Conservation (phyloP, 2,888 invertebrate species). For the Lathronympha strigana region DNA sequence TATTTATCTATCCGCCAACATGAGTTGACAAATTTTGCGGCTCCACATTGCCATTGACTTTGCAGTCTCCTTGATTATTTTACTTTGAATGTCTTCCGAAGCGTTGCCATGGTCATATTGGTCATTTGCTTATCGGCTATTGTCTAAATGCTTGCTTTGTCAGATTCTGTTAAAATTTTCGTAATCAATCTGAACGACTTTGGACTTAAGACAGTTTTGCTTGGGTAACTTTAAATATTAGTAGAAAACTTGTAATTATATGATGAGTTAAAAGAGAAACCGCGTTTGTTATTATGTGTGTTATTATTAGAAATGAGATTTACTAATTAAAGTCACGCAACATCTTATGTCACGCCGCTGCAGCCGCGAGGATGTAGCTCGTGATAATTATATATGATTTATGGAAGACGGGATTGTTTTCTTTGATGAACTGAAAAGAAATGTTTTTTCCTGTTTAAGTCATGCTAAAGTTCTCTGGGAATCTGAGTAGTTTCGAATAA, state of each 20-base stretch:
- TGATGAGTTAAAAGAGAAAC: slow-evolving; percentile 30
- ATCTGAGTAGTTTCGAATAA: background rate
- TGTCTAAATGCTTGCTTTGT: slow-evolving; percentile 4
- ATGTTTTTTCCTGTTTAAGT: background rate
- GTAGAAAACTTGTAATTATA: slow-evolving; percentile 20
- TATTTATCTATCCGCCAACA: slow-evolving; percentile 42
- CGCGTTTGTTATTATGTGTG: background rate
- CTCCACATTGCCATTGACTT: slow-evolving; percentile 28
- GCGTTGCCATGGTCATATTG: slow-evolving; percentile 21
- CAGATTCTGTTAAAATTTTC: background rate
- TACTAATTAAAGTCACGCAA: slow-evolving; percentile 38
- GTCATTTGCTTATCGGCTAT: slow-evolving; percentile 14
- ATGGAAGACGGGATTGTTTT: slow-evolving; percentile 14
- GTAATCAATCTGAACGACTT: slow-evolving; percentile 9
- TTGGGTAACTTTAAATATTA: slow-evolving; percentile 2
- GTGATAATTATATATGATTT: slow-evolving; percentile 30
- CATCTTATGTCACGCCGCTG: slow-evolving; percentile 32
- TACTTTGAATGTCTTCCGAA: slow-evolving; percentile 14
- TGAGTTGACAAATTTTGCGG: slow-evolving; percentile 28
- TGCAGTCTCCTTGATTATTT: slow-evolving; percentile 25
- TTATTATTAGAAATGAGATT: slow-evolving; percentile 36
- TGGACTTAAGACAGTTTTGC: slow-evolving; percentile 3
- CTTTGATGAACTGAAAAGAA: background rate
- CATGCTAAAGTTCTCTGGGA: background rate
- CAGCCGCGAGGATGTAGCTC: slow-evolving; percentile 18